Conservation (phyloP, 2,113 vertebrate genomes). For the Myotis lucifugus region DNA sequence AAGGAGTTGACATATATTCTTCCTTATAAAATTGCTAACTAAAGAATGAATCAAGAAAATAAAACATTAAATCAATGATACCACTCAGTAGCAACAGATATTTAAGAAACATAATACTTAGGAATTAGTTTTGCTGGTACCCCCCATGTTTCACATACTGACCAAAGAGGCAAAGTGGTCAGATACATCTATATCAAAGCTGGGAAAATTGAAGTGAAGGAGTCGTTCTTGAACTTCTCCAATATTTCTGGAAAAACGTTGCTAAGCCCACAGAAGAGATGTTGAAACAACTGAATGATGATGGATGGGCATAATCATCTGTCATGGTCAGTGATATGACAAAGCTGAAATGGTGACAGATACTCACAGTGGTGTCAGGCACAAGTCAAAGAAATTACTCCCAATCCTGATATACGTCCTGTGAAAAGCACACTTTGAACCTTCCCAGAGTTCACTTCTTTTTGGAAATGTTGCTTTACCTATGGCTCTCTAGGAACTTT, state of each 20-base stretch:
- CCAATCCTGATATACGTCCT: not conserved
- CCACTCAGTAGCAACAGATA: not conserved
- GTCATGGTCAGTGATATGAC: not conserved
- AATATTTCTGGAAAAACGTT: not conserved
- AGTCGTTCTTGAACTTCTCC: not conserved
- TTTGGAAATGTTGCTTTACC: not conserved
- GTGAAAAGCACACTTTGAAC: not conserved
- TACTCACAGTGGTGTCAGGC: not conserved
- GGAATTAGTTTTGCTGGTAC: not conserved
- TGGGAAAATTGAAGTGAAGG: not conserved
- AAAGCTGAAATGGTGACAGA: not conserved
- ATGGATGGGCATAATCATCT: not conserved
- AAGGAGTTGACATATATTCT: not conserved
- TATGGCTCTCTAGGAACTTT: not conserved
- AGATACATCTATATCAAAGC: not conserved
- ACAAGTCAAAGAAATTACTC: not conserved
- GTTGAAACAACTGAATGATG: not conserved
- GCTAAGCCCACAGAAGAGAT: not conserved
- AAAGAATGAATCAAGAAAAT: slow-evolving; percentile 21
- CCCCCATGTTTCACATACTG: not conserved
- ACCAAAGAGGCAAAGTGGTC: not conserved
- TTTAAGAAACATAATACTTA: not conserved
- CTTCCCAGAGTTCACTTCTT: not conserved
- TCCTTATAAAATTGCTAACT: not conserved
- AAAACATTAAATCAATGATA: not conserved